Evolutionary conservation across 2,797 vertebrate species (phyloP).

Genomic region (Platalea minor): DNA sequence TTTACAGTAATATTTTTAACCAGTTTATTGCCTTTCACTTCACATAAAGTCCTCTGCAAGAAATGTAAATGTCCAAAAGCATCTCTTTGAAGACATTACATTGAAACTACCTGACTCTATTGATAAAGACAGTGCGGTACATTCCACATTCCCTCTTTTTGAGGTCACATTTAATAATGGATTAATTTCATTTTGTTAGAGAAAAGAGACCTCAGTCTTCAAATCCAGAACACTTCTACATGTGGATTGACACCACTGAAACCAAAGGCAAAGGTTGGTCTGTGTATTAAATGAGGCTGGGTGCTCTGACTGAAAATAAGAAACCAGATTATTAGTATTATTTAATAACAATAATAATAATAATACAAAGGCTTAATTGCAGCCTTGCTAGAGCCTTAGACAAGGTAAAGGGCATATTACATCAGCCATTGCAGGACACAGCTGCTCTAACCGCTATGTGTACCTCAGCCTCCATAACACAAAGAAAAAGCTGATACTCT

Average conservation of each 20-base stretch:
- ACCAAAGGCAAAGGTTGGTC: neutral
- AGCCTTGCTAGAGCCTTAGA: neutral
- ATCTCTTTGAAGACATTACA: neutral
- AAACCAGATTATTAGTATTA: neutral
- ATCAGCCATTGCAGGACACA: neutral
- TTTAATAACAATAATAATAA: neutral
- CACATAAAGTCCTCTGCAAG: neutral
- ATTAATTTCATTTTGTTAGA: neutral
- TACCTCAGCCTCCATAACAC: neutral
- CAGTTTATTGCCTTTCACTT: neutral
- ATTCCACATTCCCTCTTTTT: neutral
- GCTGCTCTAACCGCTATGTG: neutral
- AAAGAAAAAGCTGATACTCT: neutral
- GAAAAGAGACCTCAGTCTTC: neutral
- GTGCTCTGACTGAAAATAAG: neutral
- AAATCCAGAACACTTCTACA: neutral
- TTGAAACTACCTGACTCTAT: neutral
- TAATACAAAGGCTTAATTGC: neutral
- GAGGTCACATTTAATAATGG: neutral
- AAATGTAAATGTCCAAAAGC: neutral
- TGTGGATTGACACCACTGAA: neutral
- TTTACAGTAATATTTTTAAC: neutral
- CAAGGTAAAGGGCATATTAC: neutral
- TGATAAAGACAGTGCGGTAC: neutral
- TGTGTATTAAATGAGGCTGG: neutral